Evolutionary conservation across 2,113 vertebrate species (phyloP).

Genomic region (Ptilorrhoa leucosticta): DNA sequence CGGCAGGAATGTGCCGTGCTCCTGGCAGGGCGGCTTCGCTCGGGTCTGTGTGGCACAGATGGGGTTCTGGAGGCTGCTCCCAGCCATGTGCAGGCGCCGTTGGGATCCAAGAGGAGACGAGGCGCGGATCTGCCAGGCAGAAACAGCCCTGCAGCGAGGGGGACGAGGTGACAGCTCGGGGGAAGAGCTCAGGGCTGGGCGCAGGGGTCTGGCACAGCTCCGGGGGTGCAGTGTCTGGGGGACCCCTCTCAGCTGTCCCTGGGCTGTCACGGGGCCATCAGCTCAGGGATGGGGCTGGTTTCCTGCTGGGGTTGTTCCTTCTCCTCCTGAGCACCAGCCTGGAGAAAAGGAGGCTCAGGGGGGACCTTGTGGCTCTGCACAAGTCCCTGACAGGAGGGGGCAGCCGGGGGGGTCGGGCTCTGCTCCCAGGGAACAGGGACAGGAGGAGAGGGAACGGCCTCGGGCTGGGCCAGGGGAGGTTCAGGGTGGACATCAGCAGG

Average conservation of each 20-base stretch:
- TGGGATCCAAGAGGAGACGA: background rate
- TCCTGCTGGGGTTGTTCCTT: background rate
- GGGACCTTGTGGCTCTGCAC: background rate
- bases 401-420: background rate
- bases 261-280: background rate
- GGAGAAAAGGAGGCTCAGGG: background rate
- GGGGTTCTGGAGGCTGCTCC: conserved; percentile 24
- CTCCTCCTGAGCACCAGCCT: background rate
- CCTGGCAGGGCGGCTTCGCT: background rate
- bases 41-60: background rate
- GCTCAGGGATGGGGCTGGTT: background rate
- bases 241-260: background rate
- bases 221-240: accelerated
- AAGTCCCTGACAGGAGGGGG: background rate
- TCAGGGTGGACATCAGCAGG: background rate
- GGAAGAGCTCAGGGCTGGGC: background rate
- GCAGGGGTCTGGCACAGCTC: background rate
- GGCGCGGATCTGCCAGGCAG: background rate
- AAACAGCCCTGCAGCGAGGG: background rate
- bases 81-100: background rate
- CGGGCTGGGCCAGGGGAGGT: background rate
- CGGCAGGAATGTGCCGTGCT: background rate
- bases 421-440: background rate
- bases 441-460: background rate
- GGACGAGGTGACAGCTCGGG: background rate